Conservation (phyloP, 1,140 invertebrate species). For the Zaprionus vittiger region DNA sequence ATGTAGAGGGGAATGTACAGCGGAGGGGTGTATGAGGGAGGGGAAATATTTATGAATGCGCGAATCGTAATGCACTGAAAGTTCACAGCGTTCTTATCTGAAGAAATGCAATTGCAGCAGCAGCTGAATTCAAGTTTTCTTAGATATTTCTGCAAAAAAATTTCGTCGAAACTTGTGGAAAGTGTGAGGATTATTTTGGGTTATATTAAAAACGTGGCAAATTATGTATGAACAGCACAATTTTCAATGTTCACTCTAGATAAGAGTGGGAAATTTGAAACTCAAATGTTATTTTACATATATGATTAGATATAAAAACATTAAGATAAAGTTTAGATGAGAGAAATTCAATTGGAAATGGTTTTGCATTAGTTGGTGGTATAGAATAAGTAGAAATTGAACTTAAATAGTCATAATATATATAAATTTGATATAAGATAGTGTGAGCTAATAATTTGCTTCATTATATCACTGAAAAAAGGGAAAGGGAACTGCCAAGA, state of each 20-base stretch:
- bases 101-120: slow-evolving; percentile 35
- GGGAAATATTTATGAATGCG: slow-evolving; percentile 65
- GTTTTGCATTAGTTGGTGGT: too few relatives aligned
- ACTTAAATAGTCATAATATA: too few relatives aligned
- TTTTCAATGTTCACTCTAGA: not conserved
- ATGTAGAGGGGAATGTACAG: not conserved
- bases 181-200: not conserved
- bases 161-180: not conserved
- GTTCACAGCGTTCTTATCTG: slow-evolving; percentile 45
- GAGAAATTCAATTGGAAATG: too few relatives aligned
- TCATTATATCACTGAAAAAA: too few relatives aligned
- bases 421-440: too few relatives aligned
- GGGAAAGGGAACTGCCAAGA: too few relatives aligned
- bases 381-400: too few relatives aligned
- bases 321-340: too few relatives aligned
- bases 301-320: too few relatives aligned
- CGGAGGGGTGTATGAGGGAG: not conserved
- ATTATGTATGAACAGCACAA: not conserved
- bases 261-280: not conserved
- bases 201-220: not conserved
- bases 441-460: too few relatives aligned
- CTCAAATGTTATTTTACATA: too few relatives aligned
- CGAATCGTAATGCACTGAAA: slow-evolving; percentile 61
- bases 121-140: slow-evolving; percentile 39
- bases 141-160: slow-evolving; percentile 11